phyloP scores from a whole-genome alignment of 2,797 vertebrate genomes.

The Lepus townsendii region DNA sequence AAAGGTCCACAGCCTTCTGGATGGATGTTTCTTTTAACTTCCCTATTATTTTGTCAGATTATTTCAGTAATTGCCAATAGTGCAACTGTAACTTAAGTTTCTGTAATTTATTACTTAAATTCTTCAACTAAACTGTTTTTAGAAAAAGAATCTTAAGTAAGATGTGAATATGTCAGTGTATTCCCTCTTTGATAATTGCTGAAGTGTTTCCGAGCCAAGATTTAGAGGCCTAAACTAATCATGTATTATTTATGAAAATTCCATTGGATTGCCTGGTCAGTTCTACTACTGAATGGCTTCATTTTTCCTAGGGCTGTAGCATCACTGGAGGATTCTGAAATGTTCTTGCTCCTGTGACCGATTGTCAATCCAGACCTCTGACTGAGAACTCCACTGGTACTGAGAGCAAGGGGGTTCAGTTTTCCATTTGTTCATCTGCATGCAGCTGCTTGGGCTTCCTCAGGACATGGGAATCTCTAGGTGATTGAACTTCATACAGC shows the following conservation, averaged over 20 bases:
- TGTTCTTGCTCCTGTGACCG: not conserved
- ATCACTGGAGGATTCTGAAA: not conserved
- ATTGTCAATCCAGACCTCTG: not conserved
- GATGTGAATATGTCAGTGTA: not conserved
- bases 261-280: not conserved
- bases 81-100: not conserved
- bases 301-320: not conserved
- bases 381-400: not conserved
- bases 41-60: not conserved
- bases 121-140: not conserved
- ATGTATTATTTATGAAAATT: not conserved
- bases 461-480: not conserved
- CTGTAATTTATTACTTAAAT: not conserved
- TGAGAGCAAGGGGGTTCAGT: not conserved
- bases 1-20: not conserved
- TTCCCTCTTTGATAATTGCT: not conserved
- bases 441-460: not conserved
- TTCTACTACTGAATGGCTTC: not conserved
- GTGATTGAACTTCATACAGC: not conserved
- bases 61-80: not conserved
- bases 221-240: not conserved
- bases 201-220: not conserved
- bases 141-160: not conserved
- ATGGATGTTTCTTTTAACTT: not conserved
- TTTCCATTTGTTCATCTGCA: fast-evolving